These are phyloP conservation scores for Castor canadensis DNA, from an alignment of 2,113 vertebrate genomes.

Conservation along the genomic window DNA sequence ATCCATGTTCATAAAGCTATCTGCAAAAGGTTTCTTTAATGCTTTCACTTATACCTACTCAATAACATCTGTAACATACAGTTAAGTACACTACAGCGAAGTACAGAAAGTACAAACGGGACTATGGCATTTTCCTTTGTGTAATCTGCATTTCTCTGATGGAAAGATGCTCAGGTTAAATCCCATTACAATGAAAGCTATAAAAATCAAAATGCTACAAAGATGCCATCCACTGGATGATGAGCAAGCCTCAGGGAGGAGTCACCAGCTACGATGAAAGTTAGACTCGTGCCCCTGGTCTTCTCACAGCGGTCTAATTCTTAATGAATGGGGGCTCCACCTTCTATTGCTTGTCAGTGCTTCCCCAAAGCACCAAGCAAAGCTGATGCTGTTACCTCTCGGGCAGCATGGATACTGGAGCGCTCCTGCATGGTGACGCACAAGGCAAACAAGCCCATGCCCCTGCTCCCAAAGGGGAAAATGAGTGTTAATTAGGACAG, in stretches of 20 bases:
- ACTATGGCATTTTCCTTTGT: not conserved
- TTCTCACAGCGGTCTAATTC: not conserved
- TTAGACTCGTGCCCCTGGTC: too few species aligned
- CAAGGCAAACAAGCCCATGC: not conserved
- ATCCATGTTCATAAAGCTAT: slow-evolving; percentile 7
- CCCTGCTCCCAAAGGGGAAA: not conserved
- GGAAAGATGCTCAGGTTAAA: slow-evolving; percentile 67
- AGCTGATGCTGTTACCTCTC: not conserved
- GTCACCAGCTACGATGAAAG: too few species aligned
- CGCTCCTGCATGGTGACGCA: not conserved
- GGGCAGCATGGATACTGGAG: not conserved
- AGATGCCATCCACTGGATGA: not conserved
- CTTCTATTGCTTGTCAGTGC: not conserved
- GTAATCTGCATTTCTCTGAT: slow-evolving; percentile 38
- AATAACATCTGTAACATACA: not conserved
- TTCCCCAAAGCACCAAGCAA: not conserved
- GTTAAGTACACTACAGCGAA: not conserved
- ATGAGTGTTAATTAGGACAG: not conserved
- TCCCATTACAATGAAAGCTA: slow-evolving; percentile 64
- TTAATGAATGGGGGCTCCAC: not conserved
- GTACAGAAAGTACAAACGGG: slow-evolving; percentile 36
- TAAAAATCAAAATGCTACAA: not conserved
- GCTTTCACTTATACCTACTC: not conserved
- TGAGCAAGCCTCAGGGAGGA: not conserved
- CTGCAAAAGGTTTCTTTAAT: slow-evolving; percentile 32